Evolutionary conservation across 2,888 invertebrate species (phyloP), one percentile per base, ranked within the genome.

Genomic region (Isoperla grammatica): DNA sequence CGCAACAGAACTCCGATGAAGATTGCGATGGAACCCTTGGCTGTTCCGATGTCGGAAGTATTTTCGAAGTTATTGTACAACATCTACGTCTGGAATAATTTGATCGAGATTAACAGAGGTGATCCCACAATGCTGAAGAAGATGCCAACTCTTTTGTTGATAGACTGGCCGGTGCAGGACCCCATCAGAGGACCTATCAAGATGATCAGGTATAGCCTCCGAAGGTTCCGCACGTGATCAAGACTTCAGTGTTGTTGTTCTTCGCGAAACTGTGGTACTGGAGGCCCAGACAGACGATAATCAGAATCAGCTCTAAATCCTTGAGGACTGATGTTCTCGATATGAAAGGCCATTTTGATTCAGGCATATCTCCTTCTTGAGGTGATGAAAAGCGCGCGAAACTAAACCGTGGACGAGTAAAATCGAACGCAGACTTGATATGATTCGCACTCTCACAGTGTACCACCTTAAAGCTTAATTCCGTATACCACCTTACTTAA

Each of bases 191-290:
- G 64, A 37, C 86, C 88, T 12, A 85, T 77, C 56, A 88, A 81
- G 68, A 88, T 85, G 65, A 88, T 82, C 64, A 87, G 80, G 71
- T 79, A 90, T n/a, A n/a, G 37, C 89, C 90, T 43, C 86, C 80
- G 72, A 86, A 88, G 48, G 88, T 86, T 57, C 86, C 86, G 15
- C 84, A 83, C 35, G 85, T 83, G 68, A 89, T 72, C 75, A 88
- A 83, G 35, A 80, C 79, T 50, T 79, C 77, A 62, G 83, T 80
- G 2, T 48, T 29, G 1, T 75, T 71, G 17, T 68, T 72, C 64
- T 79, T 79, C n/a, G 70, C 68, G 71, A 81, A 82, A 68, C 87
- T 86, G 74, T 88, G 80, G 75, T 83, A 87, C 72, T 88, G 87
- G 48, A 89, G 75, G n/a, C 84, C 85, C 57, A 88, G 79, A 79